Base-by-base conservation (phyloP, 1,140 invertebrate species). In the Cephus cinctus region DNA sequence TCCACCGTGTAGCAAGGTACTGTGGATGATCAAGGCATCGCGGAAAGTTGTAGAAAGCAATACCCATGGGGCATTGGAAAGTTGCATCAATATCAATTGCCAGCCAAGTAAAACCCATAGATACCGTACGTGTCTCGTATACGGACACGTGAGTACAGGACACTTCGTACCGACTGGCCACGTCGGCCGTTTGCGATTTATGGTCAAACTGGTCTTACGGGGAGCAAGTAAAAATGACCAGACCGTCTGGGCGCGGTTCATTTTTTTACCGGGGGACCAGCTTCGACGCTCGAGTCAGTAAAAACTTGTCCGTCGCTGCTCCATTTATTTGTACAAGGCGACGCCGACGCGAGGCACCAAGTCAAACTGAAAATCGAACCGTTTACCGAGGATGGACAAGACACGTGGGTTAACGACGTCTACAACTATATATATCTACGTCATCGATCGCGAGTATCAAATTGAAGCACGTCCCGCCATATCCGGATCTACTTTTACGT, bases 21-120 rank as follows among this genome's bases (percentile, higher is more conserved):
- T n/a, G n/a, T n/a, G n/a, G n/a, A n/a, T n/a, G n/a, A n/a, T n/a
- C n/a, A n/a, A n/a, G n/a, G n/a, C n/a, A n/a, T n/a, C n/a, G n/a
- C n/a, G n/a, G n/a, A n/a, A n/a, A n/a, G n/a, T 27, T 27, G 6
- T 41, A 41, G 39, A 41, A 41, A 41, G 39, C 20, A 20, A 20
- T 9, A 9, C 20, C 20, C 21, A 14, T 41, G 34, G 42, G 43
- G 32, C 49, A 51, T 39, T 51, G 43, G 49, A 51, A 51, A 51
- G 49, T 51, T 16, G 22, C 23, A 30, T 39, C 21, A 32, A 38
- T 38, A 38, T 46, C 22, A 14, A 18, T 23, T 25, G 11, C 16
- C 25, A n/a, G 25, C 6, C 25, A n/a, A 27, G 25, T n/a, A 27
- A 27, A 27, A 8, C n/a, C 25, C 25, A n/a, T 27, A 27, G n/a